These are phyloP conservation scores for Ceratina australensis DNA, from an alignment of 1,140 invertebrate genomes.

Conservation along the genomic window DNA sequence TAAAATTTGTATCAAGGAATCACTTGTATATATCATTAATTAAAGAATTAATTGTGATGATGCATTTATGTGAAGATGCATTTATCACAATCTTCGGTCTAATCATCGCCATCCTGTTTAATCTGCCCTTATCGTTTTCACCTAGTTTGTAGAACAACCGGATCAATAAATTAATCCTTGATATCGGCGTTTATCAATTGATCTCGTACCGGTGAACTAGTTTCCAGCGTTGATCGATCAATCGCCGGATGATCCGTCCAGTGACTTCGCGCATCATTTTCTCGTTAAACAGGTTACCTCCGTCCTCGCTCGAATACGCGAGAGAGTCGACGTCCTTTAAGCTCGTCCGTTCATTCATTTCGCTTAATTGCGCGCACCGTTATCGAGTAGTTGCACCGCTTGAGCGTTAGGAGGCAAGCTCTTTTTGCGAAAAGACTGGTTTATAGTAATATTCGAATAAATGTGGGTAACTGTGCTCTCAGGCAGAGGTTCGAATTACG, in stretches of 20 bases:
- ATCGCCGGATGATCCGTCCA: not conserved
- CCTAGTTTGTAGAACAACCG: too few species aligned
- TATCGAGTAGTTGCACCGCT: not conserved
- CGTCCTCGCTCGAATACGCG: not conserved
- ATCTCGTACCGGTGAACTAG: not conserved
- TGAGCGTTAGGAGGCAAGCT: not conserved
- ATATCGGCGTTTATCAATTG: not conserved
- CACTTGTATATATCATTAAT: too few species aligned
- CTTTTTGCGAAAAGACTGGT: slow-evolving; percentile 11
- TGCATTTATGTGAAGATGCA: too few species aligned
- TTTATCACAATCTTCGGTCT: too few species aligned
- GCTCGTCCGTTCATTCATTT: slow-evolving; percentile 38
- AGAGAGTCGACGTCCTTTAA: slow-evolving; percentile 29
- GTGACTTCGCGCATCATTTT: slow-evolving; percentile 13
- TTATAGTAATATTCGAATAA: not conserved
- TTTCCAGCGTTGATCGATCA: slow-evolving; percentile 8
- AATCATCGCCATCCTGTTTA: too few species aligned
- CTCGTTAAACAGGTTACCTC: slow-evolving; percentile 33
- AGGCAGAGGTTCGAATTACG: not conserved
- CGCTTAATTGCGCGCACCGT: slow-evolving; percentile 30
- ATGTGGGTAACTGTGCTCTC: slow-evolving; percentile 10
- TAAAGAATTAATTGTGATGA: too few species aligned
- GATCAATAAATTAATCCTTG: not conserved
- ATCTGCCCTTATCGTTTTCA: too few species aligned
- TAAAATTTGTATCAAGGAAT: too few species aligned